Conservation (phyloP, 2,113 vertebrate species). For the Chionomys nivalis region DNA sequence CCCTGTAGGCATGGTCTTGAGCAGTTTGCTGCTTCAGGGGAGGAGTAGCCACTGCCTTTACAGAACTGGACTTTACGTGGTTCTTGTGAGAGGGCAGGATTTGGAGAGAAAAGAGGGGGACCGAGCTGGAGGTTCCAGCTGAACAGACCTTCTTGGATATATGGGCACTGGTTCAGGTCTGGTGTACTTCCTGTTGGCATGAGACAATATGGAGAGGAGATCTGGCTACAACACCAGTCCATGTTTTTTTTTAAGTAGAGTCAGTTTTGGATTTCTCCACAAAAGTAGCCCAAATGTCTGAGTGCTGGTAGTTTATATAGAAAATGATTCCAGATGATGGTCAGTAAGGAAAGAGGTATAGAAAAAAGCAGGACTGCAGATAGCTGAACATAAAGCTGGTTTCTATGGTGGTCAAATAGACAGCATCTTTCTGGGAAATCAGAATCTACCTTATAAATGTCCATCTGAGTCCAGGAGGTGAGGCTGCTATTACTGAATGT, state of each 20-base stretch:
- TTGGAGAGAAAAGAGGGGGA: too few relatives aligned
- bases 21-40: too few relatives aligned
- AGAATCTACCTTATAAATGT: background rate
- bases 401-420: background rate
- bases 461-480: background rate
- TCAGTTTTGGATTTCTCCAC: background rate
- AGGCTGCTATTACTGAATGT: background rate
- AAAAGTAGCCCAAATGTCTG: background rate
- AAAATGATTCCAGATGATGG: background rate
- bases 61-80: too few relatives aligned
- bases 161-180: too few relatives aligned
- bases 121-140: too few relatives aligned
- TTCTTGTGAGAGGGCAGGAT: too few relatives aligned
- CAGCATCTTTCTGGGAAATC: background rate
- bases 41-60: too few relatives aligned
- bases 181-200: too few relatives aligned
- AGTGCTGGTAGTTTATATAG: background rate
- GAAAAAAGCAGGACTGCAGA: background rate
- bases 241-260: background rate
- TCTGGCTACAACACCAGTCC: background rate
- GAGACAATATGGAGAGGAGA: too few relatives aligned
- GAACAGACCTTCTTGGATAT: too few relatives aligned
- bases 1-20: too few relatives aligned
- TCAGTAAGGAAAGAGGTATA: background rate
- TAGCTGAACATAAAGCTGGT: background rate